phyloP scores from a whole-genome alignment of 2,797 vertebrate genomes.

The Enteromius unitaeniatus region DNA sequence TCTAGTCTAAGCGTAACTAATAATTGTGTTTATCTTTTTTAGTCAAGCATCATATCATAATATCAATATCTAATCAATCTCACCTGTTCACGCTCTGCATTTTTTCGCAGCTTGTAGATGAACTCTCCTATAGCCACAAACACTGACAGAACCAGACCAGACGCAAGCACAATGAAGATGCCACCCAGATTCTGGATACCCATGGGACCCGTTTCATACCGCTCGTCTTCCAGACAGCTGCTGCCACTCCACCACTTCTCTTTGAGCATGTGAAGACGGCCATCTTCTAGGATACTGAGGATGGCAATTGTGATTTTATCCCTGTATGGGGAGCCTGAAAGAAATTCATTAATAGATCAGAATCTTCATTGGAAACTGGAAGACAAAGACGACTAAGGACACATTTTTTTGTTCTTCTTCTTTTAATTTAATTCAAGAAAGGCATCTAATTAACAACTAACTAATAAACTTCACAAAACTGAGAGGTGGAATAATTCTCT shows the following conservation, averaged over 20 bases:
- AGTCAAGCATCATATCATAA: background rate
- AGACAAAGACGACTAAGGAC: background rate
- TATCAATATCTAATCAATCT: background rate
- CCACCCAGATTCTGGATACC: conserved; percentile 97
- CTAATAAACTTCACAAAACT: background rate
- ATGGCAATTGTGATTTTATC: conserved; percentile 99
- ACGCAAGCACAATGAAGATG: conserved; percentile 96
- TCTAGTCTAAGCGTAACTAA: background rate
- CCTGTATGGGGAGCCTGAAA: conserved; percentile 92
- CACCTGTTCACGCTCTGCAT: conserved; percentile 94
- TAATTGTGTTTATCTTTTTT: background rate
- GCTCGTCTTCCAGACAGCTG: conserved; percentile 92
- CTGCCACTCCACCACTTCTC: conserved; percentile 98
- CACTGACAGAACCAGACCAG: conserved; percentile 92
- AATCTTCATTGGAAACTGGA: background rate
- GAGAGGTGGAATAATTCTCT: background rate
- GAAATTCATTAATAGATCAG: background rate
- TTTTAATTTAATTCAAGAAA: background rate
- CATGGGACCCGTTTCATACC: conserved; percentile 92
- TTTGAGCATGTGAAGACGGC: conserved; percentile 94
- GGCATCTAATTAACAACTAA: background rate
- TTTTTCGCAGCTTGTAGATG: conserved; percentile 95
- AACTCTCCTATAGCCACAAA: conserved; percentile 98
- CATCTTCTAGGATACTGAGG: conserved; percentile 95
- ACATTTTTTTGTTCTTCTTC: background rate